A percentile compares a stretch with the other conserved stretches of the same genome.
Conservation (phyloP, 2,797 vertebrate species). For the Malacoraja senta region DNA sequence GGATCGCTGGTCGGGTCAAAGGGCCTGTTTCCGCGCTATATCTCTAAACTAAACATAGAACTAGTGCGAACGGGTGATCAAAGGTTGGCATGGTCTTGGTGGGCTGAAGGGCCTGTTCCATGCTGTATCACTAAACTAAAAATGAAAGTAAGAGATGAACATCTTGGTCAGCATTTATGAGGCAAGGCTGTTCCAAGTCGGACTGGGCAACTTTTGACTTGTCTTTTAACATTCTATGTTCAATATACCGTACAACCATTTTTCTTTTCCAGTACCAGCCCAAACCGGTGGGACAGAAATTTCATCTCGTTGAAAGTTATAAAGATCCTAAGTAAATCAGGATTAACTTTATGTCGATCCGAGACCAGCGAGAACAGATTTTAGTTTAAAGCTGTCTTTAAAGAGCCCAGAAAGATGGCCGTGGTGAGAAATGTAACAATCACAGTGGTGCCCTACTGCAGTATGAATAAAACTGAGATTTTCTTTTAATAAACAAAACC, state of each 20-base stretch:
- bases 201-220: not conserved
- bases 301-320: not conserved
- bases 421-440: not conserved
- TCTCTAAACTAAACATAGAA: too few relatives aligned
- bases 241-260: not conserved
- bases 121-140: too few relatives aligned
- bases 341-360: not conserved
- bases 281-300: not conserved
- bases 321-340: not conserved
- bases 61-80: too few relatives aligned
- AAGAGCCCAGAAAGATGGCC: not conserved
- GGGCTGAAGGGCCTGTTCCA: too few relatives aligned
- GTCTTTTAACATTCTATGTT: not conserved
- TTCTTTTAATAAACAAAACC: not conserved
- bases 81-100: too few relatives aligned
- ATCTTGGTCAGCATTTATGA: not conserved
- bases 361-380: not conserved
- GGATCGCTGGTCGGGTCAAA: too few relatives aligned
- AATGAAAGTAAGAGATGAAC: not conserved
- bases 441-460: too few relatives aligned
- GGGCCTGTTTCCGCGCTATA: too few relatives aligned
- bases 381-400: not conserved
- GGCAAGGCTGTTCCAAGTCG: not conserved
- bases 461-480: not conserved
- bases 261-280: not conserved